Evolutionary conservation across 2,888 invertebrate species (phyloP), one percentile per base, ranked within the genome.

Genomic region (Tanytarsus gracilentus): DNA sequence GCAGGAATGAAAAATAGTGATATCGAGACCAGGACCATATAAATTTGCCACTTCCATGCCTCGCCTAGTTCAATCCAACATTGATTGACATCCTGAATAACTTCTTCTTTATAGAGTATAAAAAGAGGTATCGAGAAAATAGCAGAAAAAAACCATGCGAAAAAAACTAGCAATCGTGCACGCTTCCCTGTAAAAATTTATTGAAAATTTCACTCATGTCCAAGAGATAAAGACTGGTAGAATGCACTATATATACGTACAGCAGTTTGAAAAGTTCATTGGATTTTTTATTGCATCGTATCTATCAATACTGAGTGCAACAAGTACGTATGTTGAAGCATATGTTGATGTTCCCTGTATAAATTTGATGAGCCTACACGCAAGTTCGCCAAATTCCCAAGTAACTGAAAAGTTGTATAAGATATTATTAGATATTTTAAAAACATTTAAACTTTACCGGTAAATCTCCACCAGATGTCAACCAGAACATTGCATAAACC

Each of bases 261-360:
- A 92, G 71, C 92, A 91, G 69, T 91, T 89, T 58, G 90, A 89
- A 74, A 94, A 94, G 75, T 93, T 93, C 90, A 94, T 91, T 1
- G 94, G 94, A 73, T 91, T 87, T 9, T 90, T 90, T 69, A 94
- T 93, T 64, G 93, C 94, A 68, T 94, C 93, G 70, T 92, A 93
- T 67, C 94, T 79, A 75, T 94, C 94, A 68, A 94, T 91, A 68
- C 91, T 92, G 62, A 94, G 79, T 2, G 93, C 93, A 25, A 94
- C 93, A 62, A 94, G 77, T 27, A 94, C 92, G 70, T 94, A 94
- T 0, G 93, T 94, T 2, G 93, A 93, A 1, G 91, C 90, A 71
- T 91, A 94, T 65, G 92, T 92, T 55, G 93, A 91, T 65, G 91
- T 83, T 2, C 85, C 88, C 83, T 89, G 88, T 53, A 86, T 77